These are phyloP conservation scores for Mus caroli DNA, from an alignment of 2,797 vertebrate species.

Conservation along the genomic window DNA sequence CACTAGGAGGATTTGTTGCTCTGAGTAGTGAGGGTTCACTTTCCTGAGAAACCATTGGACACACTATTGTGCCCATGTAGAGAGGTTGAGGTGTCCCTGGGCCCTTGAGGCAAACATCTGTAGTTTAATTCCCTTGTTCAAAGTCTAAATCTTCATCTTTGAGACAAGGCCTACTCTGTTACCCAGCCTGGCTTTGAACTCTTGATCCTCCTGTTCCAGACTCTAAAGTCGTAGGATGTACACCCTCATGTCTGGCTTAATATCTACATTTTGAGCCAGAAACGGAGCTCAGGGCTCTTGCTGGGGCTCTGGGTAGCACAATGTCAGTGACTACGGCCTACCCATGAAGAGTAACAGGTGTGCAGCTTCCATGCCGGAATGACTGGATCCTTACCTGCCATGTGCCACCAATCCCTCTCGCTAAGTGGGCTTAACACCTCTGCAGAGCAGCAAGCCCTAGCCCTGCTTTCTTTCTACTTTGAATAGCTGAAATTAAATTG, in stretches of 20 bases:
- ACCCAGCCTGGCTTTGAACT: not conserved
- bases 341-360: not conserved
- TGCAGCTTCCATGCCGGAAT: not conserved
- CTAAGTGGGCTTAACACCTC: not conserved
- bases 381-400: not conserved
- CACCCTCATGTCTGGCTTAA: not conserved
- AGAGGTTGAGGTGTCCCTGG: not conserved
- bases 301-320: rapidly evolving
- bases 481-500: constrained; percentile 32
- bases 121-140: not conserved
- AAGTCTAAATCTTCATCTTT: not conserved
- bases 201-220: not conserved
- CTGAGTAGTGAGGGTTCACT: not conserved
- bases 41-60: rapidly evolving
- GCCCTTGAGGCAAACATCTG: too few relatives aligned
- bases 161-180: not conserved
- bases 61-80: rapidly evolving
- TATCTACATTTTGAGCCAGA: not conserved
- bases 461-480: constrained; percentile 24
- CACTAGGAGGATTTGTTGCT: too few relatives aligned
- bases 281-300: not conserved
- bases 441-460: not conserved
- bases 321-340: rapidly evolving
- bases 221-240: not conserved
- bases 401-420: not conserved